Evolutionary conservation across 2,113 vertebrate species (phyloP).

Genomic region (Manacus vitellinus): DNA sequence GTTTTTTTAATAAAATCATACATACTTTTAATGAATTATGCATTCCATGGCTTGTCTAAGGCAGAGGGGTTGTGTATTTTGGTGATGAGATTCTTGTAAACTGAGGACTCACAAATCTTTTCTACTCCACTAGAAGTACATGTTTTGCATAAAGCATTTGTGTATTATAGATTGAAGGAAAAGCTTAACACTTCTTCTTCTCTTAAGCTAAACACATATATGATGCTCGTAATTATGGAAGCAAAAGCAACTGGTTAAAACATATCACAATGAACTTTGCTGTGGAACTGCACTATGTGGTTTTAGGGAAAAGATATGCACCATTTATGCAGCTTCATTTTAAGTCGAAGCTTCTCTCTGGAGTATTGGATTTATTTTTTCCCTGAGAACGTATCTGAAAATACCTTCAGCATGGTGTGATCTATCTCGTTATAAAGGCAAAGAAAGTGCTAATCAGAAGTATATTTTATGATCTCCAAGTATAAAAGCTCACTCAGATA

Average conservation of each 20-base stretch:
- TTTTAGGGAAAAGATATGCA: not conserved
- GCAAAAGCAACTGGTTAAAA: not conserved
- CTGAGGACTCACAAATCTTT: not conserved
- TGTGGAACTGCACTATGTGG: not conserved
- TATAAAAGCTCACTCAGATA: not conserved
- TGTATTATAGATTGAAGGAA: not conserved
- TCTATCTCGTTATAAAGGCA: not conserved
- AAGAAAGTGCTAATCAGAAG: conserved; percentile 5
- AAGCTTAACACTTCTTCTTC: not conserved
- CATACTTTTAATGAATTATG: not conserved
- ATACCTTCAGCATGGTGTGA: not conserved
- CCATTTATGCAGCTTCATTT: not conserved
- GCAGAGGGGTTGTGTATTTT: not conserved
- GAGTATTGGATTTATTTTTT: not conserved
- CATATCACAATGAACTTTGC: not conserved
- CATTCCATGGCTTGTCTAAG: not conserved
- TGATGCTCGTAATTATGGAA: not conserved
- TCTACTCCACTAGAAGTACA: not conserved
- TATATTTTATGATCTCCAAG: not conserved
- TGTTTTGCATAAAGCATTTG: not conserved
- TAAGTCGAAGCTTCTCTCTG: not conserved
- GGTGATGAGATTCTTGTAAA: not conserved
- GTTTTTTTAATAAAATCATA: not conserved
- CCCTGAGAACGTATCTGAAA: conserved; percentile 1
- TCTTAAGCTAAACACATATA: not conserved